phyloP scores from a whole-genome alignment of 2,113 vertebrate genomes.

The Peromyscus polionotus region DNA sequence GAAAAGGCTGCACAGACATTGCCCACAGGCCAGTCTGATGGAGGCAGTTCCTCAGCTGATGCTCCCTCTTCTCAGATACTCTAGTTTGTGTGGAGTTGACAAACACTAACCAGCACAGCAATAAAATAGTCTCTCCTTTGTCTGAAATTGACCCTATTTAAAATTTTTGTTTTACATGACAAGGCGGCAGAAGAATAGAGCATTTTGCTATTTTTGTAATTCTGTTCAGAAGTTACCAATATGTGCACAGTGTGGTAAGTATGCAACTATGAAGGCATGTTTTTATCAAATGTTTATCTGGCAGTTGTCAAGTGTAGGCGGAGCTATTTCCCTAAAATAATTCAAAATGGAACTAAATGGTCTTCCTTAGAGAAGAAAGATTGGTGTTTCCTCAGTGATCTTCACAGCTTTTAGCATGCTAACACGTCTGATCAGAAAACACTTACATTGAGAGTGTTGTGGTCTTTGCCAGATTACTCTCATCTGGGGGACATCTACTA shows the following conservation, averaged over 20 bases:
- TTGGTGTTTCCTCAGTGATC: slow-evolving; percentile 1
- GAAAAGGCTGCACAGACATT: neutral
- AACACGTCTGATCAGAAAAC: neutral
- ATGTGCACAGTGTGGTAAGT: slow-evolving; percentile 99
- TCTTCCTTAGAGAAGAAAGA: neutral
- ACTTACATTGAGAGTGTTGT: neutral
- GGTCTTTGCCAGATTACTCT: neutral
- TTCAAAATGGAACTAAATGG: slow-evolving; percentile 27
- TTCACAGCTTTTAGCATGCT: neutral
- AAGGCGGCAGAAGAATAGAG: slow-evolving; percentile 98
- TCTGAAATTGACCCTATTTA: slow-evolving; percentile 67
- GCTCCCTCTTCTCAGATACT: neutral
- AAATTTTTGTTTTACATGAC: slow-evolving; percentile 64
- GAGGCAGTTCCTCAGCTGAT: neutral
- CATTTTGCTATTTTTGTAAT: slow-evolving; percentile 98
- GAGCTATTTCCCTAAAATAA: neutral
- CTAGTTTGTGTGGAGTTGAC: neutral
- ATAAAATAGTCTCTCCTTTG: neutral
- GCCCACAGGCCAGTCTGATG: neutral
- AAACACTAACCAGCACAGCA: neutral
- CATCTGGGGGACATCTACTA: neutral
- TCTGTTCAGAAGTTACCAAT: slow-evolving; percentile 96
- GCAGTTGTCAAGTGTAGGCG: neutral
- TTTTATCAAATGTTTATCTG: neutral
- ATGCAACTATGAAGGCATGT: neutral